phyloP scores from a whole-genome alignment of 2,797 vertebrate species.

The Pelochelys cantorii region DNA sequence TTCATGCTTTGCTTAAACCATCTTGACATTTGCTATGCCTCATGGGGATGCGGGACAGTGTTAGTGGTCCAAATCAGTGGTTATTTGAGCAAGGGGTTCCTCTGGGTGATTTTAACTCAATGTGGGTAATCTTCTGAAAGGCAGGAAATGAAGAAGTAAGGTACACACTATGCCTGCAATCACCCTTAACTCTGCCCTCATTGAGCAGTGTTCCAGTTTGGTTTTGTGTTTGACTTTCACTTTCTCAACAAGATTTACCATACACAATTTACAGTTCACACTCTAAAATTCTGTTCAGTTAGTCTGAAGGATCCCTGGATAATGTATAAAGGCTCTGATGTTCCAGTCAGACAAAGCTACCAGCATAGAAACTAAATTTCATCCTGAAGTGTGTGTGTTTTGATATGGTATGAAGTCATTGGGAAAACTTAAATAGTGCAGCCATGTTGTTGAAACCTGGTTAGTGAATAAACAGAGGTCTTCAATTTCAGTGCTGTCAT shows the following conservation, averaged over 20 bases:
- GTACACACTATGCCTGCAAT: background rate
- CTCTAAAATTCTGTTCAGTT: background rate
- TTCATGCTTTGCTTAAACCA: background rate
- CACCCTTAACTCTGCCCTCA: background rate
- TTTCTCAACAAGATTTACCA: background rate
- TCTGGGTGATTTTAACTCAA: background rate
- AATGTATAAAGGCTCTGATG: fast-evolving
- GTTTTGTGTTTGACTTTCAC: background rate
- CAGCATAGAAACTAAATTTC: fast-evolving
- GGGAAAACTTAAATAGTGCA: background rate
- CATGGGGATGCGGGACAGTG: fast-evolving
- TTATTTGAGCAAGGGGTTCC: fast-evolving
- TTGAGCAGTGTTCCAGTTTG: background rate
- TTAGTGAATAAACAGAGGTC: conserved; percentile 7
- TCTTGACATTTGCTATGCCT: background rate
- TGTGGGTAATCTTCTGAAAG: background rate
- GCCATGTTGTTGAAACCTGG: background rate
- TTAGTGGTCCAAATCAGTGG: background rate
- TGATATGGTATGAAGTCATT: background rate
- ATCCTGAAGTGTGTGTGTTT: background rate
- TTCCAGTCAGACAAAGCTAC: fast-evolving
- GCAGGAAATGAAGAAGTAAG: background rate
- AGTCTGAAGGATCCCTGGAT: background rate
- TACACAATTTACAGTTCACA: fast-evolving
- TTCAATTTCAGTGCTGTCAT: conserved; percentile 22